Evolutionary conservation across 2,888 invertebrate species (phyloP), one percentile per base, ranked within the genome.

Genomic region (Thereva unica): DNA sequence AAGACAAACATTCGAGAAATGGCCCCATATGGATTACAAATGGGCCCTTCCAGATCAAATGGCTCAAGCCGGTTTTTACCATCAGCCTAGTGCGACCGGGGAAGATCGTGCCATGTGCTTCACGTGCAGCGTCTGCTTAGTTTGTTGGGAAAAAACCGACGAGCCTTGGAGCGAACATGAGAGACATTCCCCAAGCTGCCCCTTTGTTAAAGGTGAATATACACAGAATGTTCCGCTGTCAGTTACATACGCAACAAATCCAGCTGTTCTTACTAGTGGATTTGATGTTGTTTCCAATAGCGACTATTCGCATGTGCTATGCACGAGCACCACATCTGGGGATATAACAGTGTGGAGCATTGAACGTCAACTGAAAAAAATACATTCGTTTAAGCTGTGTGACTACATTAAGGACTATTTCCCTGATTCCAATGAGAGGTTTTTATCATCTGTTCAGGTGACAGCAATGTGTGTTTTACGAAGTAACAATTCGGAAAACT

Each of bases 151-250:
- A 82, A 92, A 95, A 75, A 93, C 93, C 0, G 96, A 97, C 81
- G 96, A 97, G 78, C 97, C 97, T 2, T 96, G 96, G 95, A 95
- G 95, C 71, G 96, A 97, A 78, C 96, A 97, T 77, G 96, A 95
- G 81, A 85, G 96, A 4, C 96, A 97, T 78, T 95, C 95, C 4
- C 93, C 96, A 9, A 89, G 88, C 74, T 97, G 97, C 78, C 94
- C 95, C 0, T 95, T 95, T 80, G 94, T 97, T 2, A 89, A 93
- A 78, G 95, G 95, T 42, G 95, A 95, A 81, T 95, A 93, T 77
- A 96, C 96, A 8, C 94, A 95, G 81, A 97, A 97, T 81, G 95
- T 96, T 68, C 95, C 97, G 4, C 84, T 95, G 63, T 90, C 92
- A 77, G 87, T 92, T 41, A 91, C 92, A 50, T 90, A 90, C 78